These are phyloP conservation scores for Zaprionus capensis DNA, from an alignment of 1,140 invertebrate genomes.

Conservation along the genomic window DNA sequence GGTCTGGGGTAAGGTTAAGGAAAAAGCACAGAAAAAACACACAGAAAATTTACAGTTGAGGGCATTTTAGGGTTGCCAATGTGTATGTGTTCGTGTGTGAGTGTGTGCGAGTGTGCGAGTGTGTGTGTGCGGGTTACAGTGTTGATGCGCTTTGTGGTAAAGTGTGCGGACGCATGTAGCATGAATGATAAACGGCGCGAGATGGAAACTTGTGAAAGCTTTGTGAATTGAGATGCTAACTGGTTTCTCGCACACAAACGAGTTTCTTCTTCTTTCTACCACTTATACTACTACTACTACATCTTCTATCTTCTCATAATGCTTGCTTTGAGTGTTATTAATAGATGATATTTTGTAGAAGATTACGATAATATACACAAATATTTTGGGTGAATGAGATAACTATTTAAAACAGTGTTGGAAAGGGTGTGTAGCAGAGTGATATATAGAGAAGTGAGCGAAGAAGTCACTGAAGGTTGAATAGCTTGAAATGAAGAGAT, in stretches of 20 bases:
- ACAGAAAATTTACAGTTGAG: slow-evolving; percentile 54
- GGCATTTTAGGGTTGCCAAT: slow-evolving; percentile 55
- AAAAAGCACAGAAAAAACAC: slow-evolving; percentile 25
- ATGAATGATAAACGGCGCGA: slow-evolving; percentile 50
- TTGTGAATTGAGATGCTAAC: slow-evolving; percentile 47
- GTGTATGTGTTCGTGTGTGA: background rate
- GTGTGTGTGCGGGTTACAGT: slow-evolving; percentile 18
- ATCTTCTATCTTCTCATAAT: background rate
- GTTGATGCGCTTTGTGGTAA: slow-evolving; percentile 49
- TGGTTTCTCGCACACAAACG: slow-evolving; percentile 38
- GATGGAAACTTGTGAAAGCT: slow-evolving; percentile 53
- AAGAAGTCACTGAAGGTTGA: no score
- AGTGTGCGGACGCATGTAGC: slow-evolving; percentile 38
- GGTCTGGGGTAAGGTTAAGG: slow-evolving; percentile 22
- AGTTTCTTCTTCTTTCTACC: slow-evolving; percentile 31
- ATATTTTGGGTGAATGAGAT: background rate
- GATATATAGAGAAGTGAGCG: background rate
- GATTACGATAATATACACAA: background rate
- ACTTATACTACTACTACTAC: no score
- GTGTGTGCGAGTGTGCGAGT: background rate
- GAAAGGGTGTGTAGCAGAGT: background rate
- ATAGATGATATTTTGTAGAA: slow-evolving; percentile 25
- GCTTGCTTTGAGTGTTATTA: slow-evolving; percentile 28
- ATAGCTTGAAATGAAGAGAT: no score
- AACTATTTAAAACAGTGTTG: background rate